Percentiles rank a stretch among this genome's conserved stretches.
phyloP scores from a whole-genome alignment of 1,140 invertebrate genomes.

The Phthorimaea operculella region DNA sequence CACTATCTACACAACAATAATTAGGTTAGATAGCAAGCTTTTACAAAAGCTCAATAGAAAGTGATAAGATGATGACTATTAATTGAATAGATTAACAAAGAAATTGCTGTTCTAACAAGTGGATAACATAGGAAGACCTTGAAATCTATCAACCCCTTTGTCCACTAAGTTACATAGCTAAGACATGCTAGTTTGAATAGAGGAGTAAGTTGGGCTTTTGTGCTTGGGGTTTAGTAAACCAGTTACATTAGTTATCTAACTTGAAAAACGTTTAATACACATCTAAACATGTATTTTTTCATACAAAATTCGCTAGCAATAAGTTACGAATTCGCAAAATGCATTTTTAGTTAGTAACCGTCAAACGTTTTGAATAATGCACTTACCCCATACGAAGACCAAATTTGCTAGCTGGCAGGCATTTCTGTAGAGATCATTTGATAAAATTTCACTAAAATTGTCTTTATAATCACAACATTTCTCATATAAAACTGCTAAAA shows the following conservation, averaged over 20 bases:
- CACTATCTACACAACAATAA: no score
- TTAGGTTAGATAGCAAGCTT: no score
- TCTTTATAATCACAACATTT: constrained; percentile 1
- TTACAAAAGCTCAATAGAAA: no score
- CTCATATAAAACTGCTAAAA: constrained; percentile 1
- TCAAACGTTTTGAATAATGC: background rate
- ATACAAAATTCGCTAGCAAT: background rate
- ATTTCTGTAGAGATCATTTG: background rate
- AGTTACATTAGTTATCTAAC: background rate
- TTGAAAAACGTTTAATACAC: background rate
- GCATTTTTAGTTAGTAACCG: constrained; percentile 3
- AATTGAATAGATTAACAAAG: no score
- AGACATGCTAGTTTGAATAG: no score
- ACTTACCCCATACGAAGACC: constrained; percentile 1
- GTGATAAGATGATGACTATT: no score
- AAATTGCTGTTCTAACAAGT: no score
- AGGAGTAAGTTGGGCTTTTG: no score
- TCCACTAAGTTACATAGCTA: no score
- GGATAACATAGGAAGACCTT: no score
- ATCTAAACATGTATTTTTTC: background rate
- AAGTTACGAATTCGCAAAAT: background rate
- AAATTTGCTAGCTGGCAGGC: background rate
- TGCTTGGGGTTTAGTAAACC: no score
- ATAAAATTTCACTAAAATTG: background rate
- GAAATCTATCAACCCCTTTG: no score